Percentiles rank a stretch among this genome's conserved stretches.
Evolutionary conservation across 1,140 invertebrate species (phyloP).

Genomic region (Nephila pilipes): DNA sequence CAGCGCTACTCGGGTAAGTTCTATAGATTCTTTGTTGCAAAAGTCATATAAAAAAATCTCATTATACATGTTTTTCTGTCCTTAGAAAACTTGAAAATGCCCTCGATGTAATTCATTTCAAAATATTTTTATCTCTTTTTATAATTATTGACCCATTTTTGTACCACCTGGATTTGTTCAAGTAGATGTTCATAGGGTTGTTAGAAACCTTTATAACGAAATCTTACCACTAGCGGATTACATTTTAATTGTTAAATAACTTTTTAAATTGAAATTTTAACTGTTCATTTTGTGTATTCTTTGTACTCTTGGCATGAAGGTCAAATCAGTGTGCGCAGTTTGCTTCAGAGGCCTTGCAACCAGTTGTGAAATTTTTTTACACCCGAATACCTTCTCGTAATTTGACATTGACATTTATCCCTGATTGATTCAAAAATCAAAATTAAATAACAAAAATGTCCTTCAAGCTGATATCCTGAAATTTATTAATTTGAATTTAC

Average conservation of each 20-base stretch:
- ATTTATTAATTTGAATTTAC: not conserved
- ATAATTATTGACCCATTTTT: not conserved
- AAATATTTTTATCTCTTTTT: not conserved
- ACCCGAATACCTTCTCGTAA: constrained; percentile 65
- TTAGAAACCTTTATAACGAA: not conserved
- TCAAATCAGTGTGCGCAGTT: constrained; percentile 23
- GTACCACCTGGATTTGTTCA: not conserved
- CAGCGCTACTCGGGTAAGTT: constrained; percentile 74
- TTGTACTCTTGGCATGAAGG: not conserved
- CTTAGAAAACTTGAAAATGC: not conserved
- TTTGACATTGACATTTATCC: constrained; percentile 78
- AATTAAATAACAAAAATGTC: not conserved
- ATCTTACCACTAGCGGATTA: not conserved
- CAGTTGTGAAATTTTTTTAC: constrained; percentile 52
- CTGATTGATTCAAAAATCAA: constrained; percentile 1
- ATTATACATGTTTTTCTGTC: not conserved
- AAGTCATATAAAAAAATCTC: not conserved
- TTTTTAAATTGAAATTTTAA: not conserved
- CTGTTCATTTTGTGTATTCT: not conserved
- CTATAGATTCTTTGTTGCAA: not conserved
- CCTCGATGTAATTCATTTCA: not conserved
- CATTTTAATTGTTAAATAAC: not conserved
- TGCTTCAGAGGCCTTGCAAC: not conserved
- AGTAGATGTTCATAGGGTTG: not conserved
- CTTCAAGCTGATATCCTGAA: not conserved